Evolutionary conservation across 2,113 vertebrate species (phyloP), one percentile per base, ranked within the genome.

Genomic region (Clarias magur): DNA sequence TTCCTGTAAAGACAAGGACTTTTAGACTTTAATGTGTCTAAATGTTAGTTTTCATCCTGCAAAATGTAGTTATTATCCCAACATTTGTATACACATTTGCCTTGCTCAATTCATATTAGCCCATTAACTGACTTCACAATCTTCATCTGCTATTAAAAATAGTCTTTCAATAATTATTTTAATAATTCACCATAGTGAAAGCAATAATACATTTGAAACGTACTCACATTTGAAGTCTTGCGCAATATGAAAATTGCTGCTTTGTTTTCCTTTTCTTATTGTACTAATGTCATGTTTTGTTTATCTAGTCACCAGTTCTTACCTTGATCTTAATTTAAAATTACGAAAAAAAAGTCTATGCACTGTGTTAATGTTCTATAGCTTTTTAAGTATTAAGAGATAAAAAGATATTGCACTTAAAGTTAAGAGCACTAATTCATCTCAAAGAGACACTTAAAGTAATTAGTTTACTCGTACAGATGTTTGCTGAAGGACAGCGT

Each of bases 291-390:
- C 78, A 88, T 34, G 27, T 85, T 30, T n/a, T 85, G 62, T 91
- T 60, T 86, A 59, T 90, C 60, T 92, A 87, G 85, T 89, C 89
- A 79, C 90, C 83, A 86, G 34, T 38, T 62, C 42, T 73, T 76
- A 87, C 48, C 59, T 86, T 72, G 1, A 60, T 70, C 59, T 75
- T 72, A 56, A 88, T 82, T 89, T 86, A 85, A 87, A 54, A 27
- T 91, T 73, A 17, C 48, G 57, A 34, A 73, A 78, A 34, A 38
- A 82, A 83, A 72, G 34, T 86, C 81, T 90, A 87, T 89, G 88
- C 89, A 86, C 86, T 82, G 80, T 83, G n/a, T 90, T 34, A 72
- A 42, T 81, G 73, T 90, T 73, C 67, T 86, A 42, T 65, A 34
- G 73, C 75, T 89, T 76, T 78, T 88, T 65, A 81, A 30, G 5